Evolutionary conservation across 2,797 vertebrate species (phyloP).

Genomic region (Epinephelus malabaricus): DNA sequence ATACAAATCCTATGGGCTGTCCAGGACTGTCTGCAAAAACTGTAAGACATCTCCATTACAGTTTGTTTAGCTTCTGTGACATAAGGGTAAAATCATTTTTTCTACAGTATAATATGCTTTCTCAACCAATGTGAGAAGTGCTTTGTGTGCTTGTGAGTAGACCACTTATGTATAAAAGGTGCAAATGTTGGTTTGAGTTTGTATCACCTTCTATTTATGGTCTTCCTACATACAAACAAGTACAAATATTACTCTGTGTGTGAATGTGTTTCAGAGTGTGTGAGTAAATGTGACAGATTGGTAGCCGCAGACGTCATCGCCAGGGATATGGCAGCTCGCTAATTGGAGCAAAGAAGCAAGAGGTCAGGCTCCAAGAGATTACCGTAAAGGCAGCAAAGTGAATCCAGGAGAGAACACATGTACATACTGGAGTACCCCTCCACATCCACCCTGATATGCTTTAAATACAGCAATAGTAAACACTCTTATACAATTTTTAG

Average conservation of each 20-base stretch:
- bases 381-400: conserved; percentile 57
- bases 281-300: conserved; percentile 64
- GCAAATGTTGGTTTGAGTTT: not conserved
- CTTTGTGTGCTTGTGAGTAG: conserved; percentile 1
- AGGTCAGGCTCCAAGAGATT: conserved; percentile 78
- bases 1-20: not conserved
- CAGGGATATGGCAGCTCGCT: conserved; percentile 60
- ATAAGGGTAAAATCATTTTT: not conserved
- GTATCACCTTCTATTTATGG: not conserved
- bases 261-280: conserved; percentile 26
- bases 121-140: not conserved
- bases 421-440: not conserved
- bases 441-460: not conserved
- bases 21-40: not conserved
- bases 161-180: not conserved
- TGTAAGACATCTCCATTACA: not conserved
- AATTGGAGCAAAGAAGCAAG: conserved; percentile 78
- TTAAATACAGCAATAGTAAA: conserved; percentile 16
- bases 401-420: conserved; percentile 41
- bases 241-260: not conserved
- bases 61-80: conserved; percentile 7
- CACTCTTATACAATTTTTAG: not conserved
- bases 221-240: not conserved
- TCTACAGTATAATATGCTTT: not conserved
- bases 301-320: conserved; percentile 61